These are phyloP conservation scores for human DNA, from an alignment of 2,113 vertebrate species.

Conservation along the genomic window DNA sequence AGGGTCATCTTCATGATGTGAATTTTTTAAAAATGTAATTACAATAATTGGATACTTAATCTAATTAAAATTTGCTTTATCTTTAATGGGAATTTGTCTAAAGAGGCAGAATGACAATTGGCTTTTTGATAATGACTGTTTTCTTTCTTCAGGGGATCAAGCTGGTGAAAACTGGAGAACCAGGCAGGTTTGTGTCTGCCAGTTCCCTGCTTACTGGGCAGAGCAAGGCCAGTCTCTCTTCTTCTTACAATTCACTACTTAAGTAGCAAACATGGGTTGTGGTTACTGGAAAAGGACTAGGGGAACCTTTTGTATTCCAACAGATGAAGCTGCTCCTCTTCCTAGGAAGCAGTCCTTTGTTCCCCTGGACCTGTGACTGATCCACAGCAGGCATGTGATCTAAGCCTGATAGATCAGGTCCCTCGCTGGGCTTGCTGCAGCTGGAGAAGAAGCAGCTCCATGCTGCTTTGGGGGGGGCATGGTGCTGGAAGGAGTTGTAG, in stretches of 20 bases:
- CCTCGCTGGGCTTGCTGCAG: not conserved
- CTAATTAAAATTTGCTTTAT: slow-evolving; percentile 92
- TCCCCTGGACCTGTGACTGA: not conserved
- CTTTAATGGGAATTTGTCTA: slow-evolving; percentile 90
- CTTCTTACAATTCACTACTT: not conserved
- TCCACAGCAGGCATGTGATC: not conserved
- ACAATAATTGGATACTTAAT: slow-evolving; percentile 93
- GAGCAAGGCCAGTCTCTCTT: not conserved
- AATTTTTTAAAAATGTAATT: slow-evolving; percentile 90
- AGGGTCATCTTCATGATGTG: slow-evolving; percentile 90
- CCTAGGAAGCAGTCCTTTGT: not conserved
- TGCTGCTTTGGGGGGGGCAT: not conserved
- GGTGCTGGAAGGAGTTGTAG: not conserved
- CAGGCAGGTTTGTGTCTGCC: slow-evolving; percentile 16
- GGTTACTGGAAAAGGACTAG: not conserved
- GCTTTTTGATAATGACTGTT: slow-evolving; percentile 88
- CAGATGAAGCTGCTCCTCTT: not conserved
- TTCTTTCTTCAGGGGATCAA: slow-evolving; percentile 84
- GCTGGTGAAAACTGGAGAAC: slow-evolving; percentile 73
- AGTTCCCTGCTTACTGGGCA: not conserved
- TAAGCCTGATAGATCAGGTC: not conserved
- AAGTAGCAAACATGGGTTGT: not conserved
- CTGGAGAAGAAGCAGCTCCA: not conserved
- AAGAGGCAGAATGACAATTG: slow-evolving; percentile 89
- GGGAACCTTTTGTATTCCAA: not conserved